Base-by-base conservation (phyloP, 2,797 vertebrate species). In the Falco biarmicus region DNA sequence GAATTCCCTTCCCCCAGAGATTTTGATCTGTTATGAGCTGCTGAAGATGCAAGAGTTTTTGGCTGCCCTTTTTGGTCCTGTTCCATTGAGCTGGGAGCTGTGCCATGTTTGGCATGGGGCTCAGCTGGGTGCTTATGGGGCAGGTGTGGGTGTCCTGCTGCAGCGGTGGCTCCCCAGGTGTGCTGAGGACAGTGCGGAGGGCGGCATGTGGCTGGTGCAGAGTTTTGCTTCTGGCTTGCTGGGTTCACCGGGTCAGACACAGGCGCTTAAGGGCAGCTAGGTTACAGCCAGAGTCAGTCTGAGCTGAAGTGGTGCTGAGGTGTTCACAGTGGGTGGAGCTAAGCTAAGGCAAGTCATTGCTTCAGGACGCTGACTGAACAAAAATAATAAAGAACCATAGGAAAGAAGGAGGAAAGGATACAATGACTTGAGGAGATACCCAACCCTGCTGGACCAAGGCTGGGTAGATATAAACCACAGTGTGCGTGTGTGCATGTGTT, bases 171-270 rank as follows among this genome's bases (percentile, higher is more conserved):
- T 89, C n/a, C 37, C 14, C 24, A 47, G 21, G 5, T 37, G 29
- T 65, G 34, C 31, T 0, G 1, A 53, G 37, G 45, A 31, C 2
- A 11, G 34, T 22, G 48, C 16, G 6, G 28, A 78, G n/a, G 29
- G n/a, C 1, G 7, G 60, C 0, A 0, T 39, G 17, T 0, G 4
- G 47, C 24, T 3, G 4, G 43, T 41, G 65, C 31, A 14, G 66
- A 45, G 53, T 29, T 84, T 56, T 70, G 8, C 7, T 43, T 48
- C 56, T 48, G 25, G 15, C 25, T 87, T 39, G 24, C 25, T 70
- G 22, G 18, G 60, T 73, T 87, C 47, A 15, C 5, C 59, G 32
- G 10, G 32, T 69, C 51, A 74, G 34, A 65, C 7, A 31, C 0
- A 0, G 32, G 16, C 6, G 4, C 6, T 77, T 77, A 82, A 59